These are phyloP conservation scores for Tarsius wallacei DNA, from an alignment of 2,797 vertebrate genomes.

Conservation along the genomic window DNA sequence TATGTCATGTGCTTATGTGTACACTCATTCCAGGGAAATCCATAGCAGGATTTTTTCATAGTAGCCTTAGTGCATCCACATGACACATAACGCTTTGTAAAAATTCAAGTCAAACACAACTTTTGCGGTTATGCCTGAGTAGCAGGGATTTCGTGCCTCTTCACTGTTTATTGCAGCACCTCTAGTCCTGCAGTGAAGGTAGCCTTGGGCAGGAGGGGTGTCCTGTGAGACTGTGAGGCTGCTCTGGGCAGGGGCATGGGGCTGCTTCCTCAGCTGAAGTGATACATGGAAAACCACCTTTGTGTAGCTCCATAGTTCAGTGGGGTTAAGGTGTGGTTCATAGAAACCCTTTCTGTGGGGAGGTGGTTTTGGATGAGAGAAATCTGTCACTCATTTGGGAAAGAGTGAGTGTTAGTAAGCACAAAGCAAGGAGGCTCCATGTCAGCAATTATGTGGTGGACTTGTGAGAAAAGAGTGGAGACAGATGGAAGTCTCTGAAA, in stretches of 20 bases:
- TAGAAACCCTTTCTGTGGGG: neutral
- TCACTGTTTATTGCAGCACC: neutral
- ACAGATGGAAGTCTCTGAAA: neutral
- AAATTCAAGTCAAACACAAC: neutral
- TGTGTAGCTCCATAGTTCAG: fast-evolving
- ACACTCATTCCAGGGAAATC: neutral
- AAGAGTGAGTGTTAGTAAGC: neutral
- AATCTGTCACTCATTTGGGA: neutral
- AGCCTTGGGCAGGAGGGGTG: fast-evolving
- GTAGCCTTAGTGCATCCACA: neutral
- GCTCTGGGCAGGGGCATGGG: fast-evolving
- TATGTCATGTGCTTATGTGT: neutral
- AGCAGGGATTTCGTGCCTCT: neutral
- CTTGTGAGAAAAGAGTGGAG: fast-evolving
- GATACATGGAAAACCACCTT: neutral
- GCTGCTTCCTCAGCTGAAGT: too few relatives aligned
- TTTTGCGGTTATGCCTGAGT: fast-evolving
- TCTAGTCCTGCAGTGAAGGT: fast-evolving
- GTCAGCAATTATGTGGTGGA: fast-evolving
- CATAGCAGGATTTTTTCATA: too few relatives aligned
- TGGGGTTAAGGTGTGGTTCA: neutral
- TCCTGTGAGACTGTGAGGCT: fast-evolving
- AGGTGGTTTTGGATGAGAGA: neutral
- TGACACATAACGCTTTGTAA: neutral
- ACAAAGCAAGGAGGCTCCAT: fast-evolving